Base-by-base conservation (phyloP, 2,797 vertebrate genomes). In the Gambusia yucatana region DNA sequence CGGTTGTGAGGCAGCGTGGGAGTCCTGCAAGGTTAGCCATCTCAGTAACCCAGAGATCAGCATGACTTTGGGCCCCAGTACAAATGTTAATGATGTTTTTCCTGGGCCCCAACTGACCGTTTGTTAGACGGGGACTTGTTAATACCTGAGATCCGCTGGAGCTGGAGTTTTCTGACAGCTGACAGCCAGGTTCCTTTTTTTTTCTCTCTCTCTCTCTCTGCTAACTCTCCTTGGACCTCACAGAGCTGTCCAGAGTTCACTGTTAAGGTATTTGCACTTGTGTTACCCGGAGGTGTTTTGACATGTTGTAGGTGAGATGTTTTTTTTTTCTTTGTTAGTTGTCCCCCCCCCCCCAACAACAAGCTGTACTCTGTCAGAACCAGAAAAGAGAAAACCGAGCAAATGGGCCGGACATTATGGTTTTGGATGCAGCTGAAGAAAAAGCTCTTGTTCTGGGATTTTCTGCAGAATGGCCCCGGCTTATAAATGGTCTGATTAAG, bases 401-500 rank as follows among this genome's bases (percentile, higher is more conserved):
- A 75, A 86, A 80, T 74, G 77, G 74, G 28, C 55, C 6, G 30
- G 69, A 13, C 55, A 39, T 83, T 87, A 1, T 87, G 84, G 61
- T 79, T 82, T 73, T 67, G 30, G 43, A 25, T 59, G 30, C 79
- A 50, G 71, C 67, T 50, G 67, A 81, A 80, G 89, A 84, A 30
- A 77, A 79, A 57, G 33, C 77, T 87, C 80, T 88, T 90, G 86
- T 91, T 88, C 72, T 41, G 75, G 77, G 65, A 79, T n/a, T 82
- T 92, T 90, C 82, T 78, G 61, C 76, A 10, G 80, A 80, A 73
- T 76, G 52, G 48, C 76, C 63, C 28, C 36, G 73, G 86, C 83
- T 89, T 90, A 90, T 89, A 90, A 93, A 93, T 89, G 86, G 83
- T 77, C 87, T 87, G 90, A 93, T 94, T 92, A 91, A 94, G 88